Base-by-base conservation (phyloP, 1,140 invertebrate species). In the Drosophila cardini region DNA sequence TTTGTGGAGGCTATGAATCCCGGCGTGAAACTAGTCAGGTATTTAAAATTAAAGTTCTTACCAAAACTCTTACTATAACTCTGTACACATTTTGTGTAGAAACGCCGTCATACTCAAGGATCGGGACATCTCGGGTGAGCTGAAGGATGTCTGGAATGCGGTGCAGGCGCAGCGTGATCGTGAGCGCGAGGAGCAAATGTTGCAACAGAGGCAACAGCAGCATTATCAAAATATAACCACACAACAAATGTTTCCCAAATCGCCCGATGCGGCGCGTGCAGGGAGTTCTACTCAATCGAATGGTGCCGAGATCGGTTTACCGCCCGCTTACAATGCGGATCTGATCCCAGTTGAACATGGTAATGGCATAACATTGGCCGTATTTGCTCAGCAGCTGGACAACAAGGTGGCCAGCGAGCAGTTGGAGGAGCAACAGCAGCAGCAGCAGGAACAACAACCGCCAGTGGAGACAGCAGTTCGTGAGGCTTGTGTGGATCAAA, bases 121-220 rank as follows among this genome's bases (percentile, higher is more conserved):
- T 85, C 92, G 95, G 15, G 95, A 96, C 90, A 93, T 96, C 56
- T 95, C 94, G 0, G 95, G 95, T 0, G 95, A 96, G 87, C 89
- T 96, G 21, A 96, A 96, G 89, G 95, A 96, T 84, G 94, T 96
- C 0, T 96, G 95, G 95, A 94, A 94, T 21, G 94, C 94, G 0
- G 94, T 96, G 2, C 94, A 95, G 79, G 94, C 93, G 26, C 94
- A 94, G 75, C 92, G 94, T 34, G 95, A 95, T 72, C 80, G 93
- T 30, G 95, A 95, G 75, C 76, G 91, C 4, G 91, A 92, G 52
- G 91, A 92, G 42, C 91, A 92, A 93, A 94, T 89, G 75, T 57
- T 91, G 48, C 83, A 84, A 52, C 91, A 91, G 62, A 90, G 80
- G 9, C 90, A 90, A 42, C 91, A 91, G 43, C 86, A 90, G 45